A percentile compares a stretch with the other conserved stretches of the same genome.
Conservation (phyloP, 2,888 invertebrate species). For the Coecobrya sp. region DNA sequence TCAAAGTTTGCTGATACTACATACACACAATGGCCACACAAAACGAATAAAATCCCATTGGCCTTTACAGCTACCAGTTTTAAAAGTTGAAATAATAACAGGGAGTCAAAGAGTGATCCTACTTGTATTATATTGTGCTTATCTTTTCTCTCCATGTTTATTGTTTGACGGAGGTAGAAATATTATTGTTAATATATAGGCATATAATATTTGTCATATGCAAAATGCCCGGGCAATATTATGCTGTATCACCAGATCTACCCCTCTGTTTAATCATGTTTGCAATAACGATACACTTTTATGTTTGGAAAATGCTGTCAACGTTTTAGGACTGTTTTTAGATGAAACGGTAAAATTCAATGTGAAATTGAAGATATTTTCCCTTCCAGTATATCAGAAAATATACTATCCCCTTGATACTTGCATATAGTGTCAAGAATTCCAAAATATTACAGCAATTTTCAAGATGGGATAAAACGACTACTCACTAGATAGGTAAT, state of each 20-base stretch:
- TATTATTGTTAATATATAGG: constrained; percentile 1
- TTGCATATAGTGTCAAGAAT: not conserved
- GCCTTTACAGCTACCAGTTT: not conserved
- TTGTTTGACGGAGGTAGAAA: not conserved
- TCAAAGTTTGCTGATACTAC: not conserved
- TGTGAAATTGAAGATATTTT: not conserved
- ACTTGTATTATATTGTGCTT: not conserved
- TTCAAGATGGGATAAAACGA: not conserved
- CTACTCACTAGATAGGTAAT: not conserved
- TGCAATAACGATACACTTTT: not conserved
- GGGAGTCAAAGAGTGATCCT: not conserved
- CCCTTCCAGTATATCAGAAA: too few species aligned
- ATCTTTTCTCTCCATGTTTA: not conserved
- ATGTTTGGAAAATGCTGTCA: not conserved
- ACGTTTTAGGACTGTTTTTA: not conserved
- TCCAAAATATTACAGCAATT: not conserved
- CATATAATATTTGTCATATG: not conserved
- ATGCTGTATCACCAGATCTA: not conserved
- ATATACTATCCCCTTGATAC: not conserved
- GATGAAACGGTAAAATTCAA: not conserved
- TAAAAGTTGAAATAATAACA: constrained; percentile 12
- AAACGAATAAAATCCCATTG: constrained; percentile 56
- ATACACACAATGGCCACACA: constrained; percentile 23
- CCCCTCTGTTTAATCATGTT: not conserved
- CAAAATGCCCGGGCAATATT: not conserved